Percentiles rank a stretch among this genome's conserved stretches.
Evolutionary conservation across 1,140 invertebrate genomes (phyloP).

Genomic region (Aethina tumida): DNA sequence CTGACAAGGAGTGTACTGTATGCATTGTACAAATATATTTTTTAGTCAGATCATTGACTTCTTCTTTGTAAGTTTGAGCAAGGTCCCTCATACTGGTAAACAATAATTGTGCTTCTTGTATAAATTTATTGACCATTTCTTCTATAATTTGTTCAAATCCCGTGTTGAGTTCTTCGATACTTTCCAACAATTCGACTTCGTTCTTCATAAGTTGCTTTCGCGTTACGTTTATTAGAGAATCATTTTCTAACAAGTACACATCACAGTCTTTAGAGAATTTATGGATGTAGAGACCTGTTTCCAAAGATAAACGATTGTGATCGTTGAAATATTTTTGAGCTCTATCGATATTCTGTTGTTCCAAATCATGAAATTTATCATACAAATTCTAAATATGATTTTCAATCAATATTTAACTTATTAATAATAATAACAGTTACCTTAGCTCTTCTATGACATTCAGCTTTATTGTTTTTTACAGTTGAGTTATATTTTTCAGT

Average conservation of each 20-base stretch:
- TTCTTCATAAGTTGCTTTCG: slow-evolving; percentile 31
- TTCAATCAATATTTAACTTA: slow-evolving; percentile 1
- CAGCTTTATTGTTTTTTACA: slow-evolving; percentile 43
- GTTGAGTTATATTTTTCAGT: slow-evolving; percentile 57
- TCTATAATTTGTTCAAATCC: slow-evolving; percentile 63
- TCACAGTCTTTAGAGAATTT: slow-evolving; percentile 38
- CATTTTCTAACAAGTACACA: slow-evolving; percentile 30
- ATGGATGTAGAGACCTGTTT: slow-evolving; percentile 30
- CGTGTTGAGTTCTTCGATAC: slow-evolving; percentile 65
- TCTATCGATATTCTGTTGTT: slow-evolving; percentile 33
- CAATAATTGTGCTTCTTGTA: slow-evolving; percentile 56
- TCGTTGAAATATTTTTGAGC: slow-evolving; percentile 22
- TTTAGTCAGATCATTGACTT: slow-evolving; percentile 10
- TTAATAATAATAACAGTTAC: slow-evolving; percentile 10
- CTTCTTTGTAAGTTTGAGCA: slow-evolving; percentile 27
- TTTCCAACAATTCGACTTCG: slow-evolving; percentile 70
- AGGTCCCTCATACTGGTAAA: slow-evolving; percentile 59
- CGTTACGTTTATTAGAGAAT: slow-evolving; percentile 11
- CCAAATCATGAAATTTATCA: slow-evolving; percentile 28
- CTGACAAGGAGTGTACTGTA: neutral
- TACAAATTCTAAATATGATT: neutral
- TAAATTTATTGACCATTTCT: slow-evolving; percentile 60
- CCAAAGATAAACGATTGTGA: slow-evolving; percentile 22
- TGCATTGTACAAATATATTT: slow-evolving; percentile 10
- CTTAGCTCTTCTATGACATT: slow-evolving; percentile 34